phyloP scores from a whole-genome alignment of 2,888 invertebrate genomes.

The Phyllotreta cruciferae region DNA sequence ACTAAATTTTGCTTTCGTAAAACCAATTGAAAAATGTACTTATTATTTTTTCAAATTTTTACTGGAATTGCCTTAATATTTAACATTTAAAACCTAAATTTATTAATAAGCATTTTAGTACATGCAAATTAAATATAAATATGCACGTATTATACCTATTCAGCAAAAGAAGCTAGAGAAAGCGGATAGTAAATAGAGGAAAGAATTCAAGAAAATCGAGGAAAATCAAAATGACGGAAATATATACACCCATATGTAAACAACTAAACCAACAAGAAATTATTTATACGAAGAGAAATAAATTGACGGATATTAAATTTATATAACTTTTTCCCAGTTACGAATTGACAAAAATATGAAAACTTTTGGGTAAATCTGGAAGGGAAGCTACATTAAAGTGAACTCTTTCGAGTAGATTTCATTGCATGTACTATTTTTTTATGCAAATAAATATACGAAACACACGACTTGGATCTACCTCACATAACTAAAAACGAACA shows the following conservation, averaged over 20 bases:
- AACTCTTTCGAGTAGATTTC: constrained; percentile 4
- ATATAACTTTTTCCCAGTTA: too few species aligned
- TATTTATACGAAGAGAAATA: constrained; percentile 2
- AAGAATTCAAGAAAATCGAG: constrained; percentile 21
- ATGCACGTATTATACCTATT: neutral
- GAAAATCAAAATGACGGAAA: constrained; percentile 29
- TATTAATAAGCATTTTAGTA: constrained; percentile 24
- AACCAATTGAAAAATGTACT: too few species aligned
- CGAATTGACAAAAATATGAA: too few species aligned
- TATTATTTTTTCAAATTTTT: too few species aligned
- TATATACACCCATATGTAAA: constrained; percentile 4
- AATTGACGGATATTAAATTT: too few species aligned
- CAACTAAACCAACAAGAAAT: neutral
- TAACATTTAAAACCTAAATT: constrained; percentile 9
- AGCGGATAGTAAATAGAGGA: constrained; percentile 9
- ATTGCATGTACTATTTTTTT: constrained; percentile 38
- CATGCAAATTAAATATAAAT: constrained; percentile 21
- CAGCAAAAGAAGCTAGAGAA: constrained; percentile 15
- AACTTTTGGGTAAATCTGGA: too few species aligned
- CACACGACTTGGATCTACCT: constrained; percentile 37
- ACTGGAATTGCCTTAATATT: neutral
- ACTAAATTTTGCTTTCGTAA: too few species aligned
- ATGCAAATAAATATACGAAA: constrained; percentile 27
- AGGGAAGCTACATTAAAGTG: neutral
- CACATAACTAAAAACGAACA: constrained; percentile 41